Conservation (phyloP, 2,888 invertebrate genomes). For the Palloptera scutellata region DNA sequence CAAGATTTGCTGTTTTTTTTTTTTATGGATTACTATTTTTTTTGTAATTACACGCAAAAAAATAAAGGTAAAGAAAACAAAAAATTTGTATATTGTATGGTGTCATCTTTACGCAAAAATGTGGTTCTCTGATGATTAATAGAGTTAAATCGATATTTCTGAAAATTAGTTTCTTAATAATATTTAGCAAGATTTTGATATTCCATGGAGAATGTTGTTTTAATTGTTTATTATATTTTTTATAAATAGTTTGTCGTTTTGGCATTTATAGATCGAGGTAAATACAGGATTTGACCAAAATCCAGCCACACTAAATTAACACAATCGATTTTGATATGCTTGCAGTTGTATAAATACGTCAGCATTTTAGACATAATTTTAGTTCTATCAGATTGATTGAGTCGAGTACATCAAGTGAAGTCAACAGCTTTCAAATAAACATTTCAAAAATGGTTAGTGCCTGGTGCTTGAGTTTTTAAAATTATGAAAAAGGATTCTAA, state of each 20-base stretch:
- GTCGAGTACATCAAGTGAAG: slow-evolving; percentile 29
- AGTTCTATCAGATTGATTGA: slow-evolving; percentile 46
- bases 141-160: not conserved
- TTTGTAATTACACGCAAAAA: not conserved
- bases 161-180: too few species aligned
- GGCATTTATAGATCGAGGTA: slow-evolving; percentile 2
- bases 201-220: not conserved
- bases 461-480: not conserved
- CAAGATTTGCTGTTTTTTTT: not conserved
- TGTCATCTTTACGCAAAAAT: not conserved
- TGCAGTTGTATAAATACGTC: slow-evolving; percentile 46
- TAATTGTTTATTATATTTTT: not conserved
- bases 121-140: not conserved
- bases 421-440: slow-evolving; percentile 17
- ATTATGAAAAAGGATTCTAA: not conserved
- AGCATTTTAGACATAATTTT: slow-evolving; percentile 35
- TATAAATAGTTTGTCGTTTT: not conserved
- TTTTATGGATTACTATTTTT: not conserved
- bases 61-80: not conserved
- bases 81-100: not conserved
- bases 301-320: slow-evolving; percentile 1
- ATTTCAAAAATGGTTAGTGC: slow-evolving; percentile 45
- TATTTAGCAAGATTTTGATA: not conserved
- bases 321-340: not conserved
- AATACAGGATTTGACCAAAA: slow-evolving; percentile 13